Conservation (phyloP, 2,113 vertebrate genomes). For the Eidolon helvum region DNA sequence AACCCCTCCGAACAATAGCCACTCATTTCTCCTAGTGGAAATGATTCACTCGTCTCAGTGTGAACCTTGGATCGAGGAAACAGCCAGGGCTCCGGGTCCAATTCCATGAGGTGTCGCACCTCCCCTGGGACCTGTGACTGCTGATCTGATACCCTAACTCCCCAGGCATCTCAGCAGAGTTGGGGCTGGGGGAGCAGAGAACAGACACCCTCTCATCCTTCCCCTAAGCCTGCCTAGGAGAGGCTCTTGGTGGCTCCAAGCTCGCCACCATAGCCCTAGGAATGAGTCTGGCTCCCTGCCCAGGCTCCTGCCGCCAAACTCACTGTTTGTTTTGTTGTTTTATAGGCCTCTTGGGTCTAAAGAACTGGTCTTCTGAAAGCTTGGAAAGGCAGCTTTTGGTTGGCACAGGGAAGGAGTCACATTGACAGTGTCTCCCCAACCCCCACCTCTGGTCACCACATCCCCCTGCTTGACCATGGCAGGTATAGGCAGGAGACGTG, state of each 20-base stretch:
- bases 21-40: slow-evolving; percentile 59
- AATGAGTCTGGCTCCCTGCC: slow-evolving; percentile 89
- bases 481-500: background rate
- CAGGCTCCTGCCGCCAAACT: slow-evolving; percentile 79
- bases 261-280: slow-evolving; percentile 74
- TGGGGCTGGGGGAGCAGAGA: background rate
- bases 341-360: slow-evolving; percentile 77
- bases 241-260: background rate
- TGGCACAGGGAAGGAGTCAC: slow-evolving; percentile 64
- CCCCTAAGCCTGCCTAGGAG: background rate
- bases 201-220: background rate
- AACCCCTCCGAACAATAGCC: slow-evolving; percentile 54
- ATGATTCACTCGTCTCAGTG: slow-evolving; percentile 58
- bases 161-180: background rate
- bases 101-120: background rate
- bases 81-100: background rate
- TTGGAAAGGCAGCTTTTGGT: slow-evolving; percentile 49
- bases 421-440: slow-evolving; percentile 27
- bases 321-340: slow-evolving; percentile 81
- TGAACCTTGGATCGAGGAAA: slow-evolving; percentile 54
- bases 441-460: background rate
- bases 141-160: rapidly evolving
- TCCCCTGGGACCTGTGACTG: rapidly evolving
- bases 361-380: slow-evolving; percentile 62
- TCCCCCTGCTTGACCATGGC: background rate